Conservation (phyloP, 2,113 vertebrate species). For the Platichthys flesus region DNA sequence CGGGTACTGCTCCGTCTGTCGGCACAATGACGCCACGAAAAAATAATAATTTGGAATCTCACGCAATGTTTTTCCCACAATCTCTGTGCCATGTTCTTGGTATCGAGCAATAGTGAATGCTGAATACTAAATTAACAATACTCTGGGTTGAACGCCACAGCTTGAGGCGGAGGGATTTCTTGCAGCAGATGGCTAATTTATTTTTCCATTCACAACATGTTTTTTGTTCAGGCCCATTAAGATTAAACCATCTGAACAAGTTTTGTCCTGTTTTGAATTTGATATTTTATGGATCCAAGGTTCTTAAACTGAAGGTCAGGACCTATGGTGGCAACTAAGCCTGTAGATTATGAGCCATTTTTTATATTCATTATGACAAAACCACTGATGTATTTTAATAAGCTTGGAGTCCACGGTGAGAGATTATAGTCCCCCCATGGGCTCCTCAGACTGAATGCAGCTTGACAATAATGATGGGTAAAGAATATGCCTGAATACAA, state of each 20-base stretch:
- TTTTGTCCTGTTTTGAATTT: conserved; percentile 36
- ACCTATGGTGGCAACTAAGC: conserved; percentile 3
- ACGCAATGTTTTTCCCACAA: conserved; percentile 13
- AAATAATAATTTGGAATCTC: conserved; percentile 49
- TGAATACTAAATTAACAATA: conserved; percentile 40
- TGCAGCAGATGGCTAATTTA: conserved; percentile 29
- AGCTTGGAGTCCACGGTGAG: conserved; percentile 35
- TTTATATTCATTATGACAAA: conserved; percentile 52
- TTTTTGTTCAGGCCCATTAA: conserved; percentile 40
- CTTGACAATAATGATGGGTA: conserved; percentile 28
- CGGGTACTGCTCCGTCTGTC: conserved; percentile 68
- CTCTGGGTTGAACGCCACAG: conserved; percentile 5
- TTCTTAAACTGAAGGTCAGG: conserved; percentile 44
- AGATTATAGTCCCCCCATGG: conserved; percentile 44
- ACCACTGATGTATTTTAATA: conserved; percentile 56
- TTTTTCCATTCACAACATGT: conserved; percentile 43
- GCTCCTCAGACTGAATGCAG: conserved; percentile 37
- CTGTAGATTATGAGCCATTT: conserved; percentile 31
- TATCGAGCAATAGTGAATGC: conserved; percentile 20
- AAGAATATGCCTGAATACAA: conserved; percentile 16
- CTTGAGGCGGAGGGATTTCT: conserved; percentile 30
- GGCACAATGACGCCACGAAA: conserved; percentile 36
- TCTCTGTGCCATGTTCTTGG: conserved; percentile 19
- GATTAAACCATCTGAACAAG: conserved; percentile 41
- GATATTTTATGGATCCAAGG: conserved; percentile 34